Percentiles rank a stretch among this genome's conserved stretches.
phyloP scores from a whole-genome alignment of 2,888 invertebrate species.

The Dynastes hyllus region DNA sequence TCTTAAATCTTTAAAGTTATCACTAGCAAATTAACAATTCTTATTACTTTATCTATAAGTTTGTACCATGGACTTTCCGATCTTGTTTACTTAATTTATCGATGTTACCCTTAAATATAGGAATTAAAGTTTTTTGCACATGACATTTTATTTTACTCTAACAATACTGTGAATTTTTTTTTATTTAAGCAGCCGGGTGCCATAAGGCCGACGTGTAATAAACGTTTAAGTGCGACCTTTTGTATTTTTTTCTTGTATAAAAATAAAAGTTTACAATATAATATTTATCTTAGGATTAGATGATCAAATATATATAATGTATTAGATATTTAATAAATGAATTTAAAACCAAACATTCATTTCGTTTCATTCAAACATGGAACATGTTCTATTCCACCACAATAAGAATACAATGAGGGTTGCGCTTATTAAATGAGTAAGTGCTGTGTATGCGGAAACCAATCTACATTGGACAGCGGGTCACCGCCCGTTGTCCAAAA shows the following conservation, averaged over 20 bases:
- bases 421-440: no score
- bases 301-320: slow-evolving; percentile 44
- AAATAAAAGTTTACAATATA: slow-evolving; percentile 45
- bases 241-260: slow-evolving; percentile 51
- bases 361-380: no score
- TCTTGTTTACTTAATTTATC: slow-evolving; percentile 32
- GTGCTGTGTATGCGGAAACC: no score
- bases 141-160: slow-evolving; percentile 9
- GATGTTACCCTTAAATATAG: slow-evolving; percentile 17
- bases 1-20: no score
- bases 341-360: slow-evolving; percentile 14
- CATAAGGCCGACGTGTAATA: slow-evolving; percentile 49
- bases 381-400: no score
- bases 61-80: slow-evolving; percentile 20
- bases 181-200: slow-evolving; percentile 44
- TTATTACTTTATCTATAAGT: background rate
- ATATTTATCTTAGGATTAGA: slow-evolving; percentile 51
- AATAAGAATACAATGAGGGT: no score
- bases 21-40: no score
- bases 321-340: slow-evolving; percentile 50
- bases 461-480: no score
- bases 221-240: slow-evolving; percentile 41
- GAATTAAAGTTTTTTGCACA: slow-evolving; percentile 21
- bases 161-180: slow-evolving; percentile 17
- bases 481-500: no score